These are phyloP conservation scores for Drosophila mulleri DNA, from an alignment of 2,888 invertebrate genomes.

Conservation along the genomic window DNA sequence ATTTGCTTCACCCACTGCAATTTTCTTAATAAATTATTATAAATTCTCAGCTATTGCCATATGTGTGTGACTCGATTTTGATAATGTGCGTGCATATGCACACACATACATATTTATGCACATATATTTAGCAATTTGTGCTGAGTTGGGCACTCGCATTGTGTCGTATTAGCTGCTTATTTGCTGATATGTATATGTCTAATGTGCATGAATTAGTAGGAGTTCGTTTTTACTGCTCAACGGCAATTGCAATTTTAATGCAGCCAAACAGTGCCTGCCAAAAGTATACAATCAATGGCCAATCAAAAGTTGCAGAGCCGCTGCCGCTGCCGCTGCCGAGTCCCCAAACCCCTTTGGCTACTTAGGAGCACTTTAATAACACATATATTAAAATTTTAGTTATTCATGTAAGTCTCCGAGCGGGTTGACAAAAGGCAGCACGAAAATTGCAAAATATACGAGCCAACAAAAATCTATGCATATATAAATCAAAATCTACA, in stretches of 20 bases:
- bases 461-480: slow-evolving; percentile 23
- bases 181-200: slow-evolving; percentile 58
- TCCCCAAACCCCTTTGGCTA: slow-evolving; percentile 37
- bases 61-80: background rate
- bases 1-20: slow-evolving; percentile 15
- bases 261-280: slow-evolving; percentile 53
- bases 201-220: slow-evolving; percentile 65
- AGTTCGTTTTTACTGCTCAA: slow-evolving; percentile 48
- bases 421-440: slow-evolving; percentile 65
- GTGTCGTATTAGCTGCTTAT: slow-evolving; percentile 58
- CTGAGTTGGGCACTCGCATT: slow-evolving; percentile 1
- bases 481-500: slow-evolving; percentile 26
- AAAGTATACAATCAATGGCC: slow-evolving; percentile 75
- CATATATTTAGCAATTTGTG: slow-evolving; percentile 17
- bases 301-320: slow-evolving; percentile 74
- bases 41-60: slow-evolving; percentile 25
- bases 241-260: slow-evolving; percentile 67
- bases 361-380: slow-evolving; percentile 72
- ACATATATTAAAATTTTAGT: slow-evolving; percentile 81
- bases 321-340: background rate
- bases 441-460: slow-evolving; percentile 63
- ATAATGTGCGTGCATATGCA: background rate
- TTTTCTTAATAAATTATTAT: slow-evolving; percentile 40
- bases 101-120: background rate
- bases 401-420: slow-evolving; percentile 75